Conservation (phyloP, 2,888 invertebrate species). For the Altica lythri region DNA sequence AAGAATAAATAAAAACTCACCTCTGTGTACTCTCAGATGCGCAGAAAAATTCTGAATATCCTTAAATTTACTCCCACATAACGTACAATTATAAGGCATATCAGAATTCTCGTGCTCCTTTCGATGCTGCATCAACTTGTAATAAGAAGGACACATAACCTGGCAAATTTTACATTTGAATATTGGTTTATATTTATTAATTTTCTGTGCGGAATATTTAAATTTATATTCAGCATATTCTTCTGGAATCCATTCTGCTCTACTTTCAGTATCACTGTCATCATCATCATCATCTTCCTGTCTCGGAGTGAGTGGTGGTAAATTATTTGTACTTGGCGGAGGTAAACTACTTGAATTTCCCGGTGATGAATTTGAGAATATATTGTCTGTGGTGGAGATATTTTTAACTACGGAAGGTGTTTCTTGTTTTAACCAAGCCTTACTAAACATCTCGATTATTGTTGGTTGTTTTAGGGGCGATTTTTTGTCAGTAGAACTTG, state of each 20-base stretch:
- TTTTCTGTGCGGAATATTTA: conserved; percentile 38
- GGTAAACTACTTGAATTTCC: too few species aligned
- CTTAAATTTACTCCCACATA: conserved; percentile 43
- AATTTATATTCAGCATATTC: conserved; percentile 45
- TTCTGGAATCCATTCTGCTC: conserved; percentile 44
- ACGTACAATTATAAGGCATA: conserved; percentile 48
- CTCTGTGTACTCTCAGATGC: conserved; percentile 50
- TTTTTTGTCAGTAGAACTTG: not conserved
- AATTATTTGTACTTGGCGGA: not conserved
- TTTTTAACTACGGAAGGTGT: not conserved
- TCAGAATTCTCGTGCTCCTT: conserved; percentile 41
- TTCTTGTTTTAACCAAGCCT: conserved; percentile 27
- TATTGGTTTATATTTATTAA: conserved; percentile 36
- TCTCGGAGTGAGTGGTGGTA: conserved; percentile 1
- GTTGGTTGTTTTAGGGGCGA: conserved; percentile 36
- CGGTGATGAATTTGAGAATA: not conserved
- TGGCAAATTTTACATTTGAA: conserved; percentile 53
- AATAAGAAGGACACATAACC: conserved; percentile 45
- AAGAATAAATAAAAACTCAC: too few species aligned
- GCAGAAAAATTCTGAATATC: conserved; percentile 49
- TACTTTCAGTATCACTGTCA: conserved; percentile 39
- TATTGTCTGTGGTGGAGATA: not conserved
- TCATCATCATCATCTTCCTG: conserved; percentile 19
- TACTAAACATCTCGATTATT: conserved; percentile 36
- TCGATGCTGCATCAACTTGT: conserved; percentile 47